phyloP scores from a whole-genome alignment of 2,113 vertebrate species.

The Scopus umbretta region DNA sequence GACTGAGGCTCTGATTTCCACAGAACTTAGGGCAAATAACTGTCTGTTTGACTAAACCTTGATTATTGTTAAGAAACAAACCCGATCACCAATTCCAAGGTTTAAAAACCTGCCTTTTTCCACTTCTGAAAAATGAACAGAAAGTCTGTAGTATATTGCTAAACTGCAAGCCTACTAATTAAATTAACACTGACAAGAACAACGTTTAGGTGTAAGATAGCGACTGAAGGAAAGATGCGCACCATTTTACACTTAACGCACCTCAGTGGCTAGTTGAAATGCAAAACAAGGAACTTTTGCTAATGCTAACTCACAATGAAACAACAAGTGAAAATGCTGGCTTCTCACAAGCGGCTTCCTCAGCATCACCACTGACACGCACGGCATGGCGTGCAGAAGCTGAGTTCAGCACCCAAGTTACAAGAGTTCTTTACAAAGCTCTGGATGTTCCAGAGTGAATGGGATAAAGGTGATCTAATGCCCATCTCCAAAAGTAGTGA shows the following conservation, averaged over 20 bases:
- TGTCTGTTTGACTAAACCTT: background rate
- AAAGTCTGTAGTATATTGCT: background rate
- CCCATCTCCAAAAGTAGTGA: background rate
- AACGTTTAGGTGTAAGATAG: background rate
- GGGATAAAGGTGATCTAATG: background rate
- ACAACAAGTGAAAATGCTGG: background rate
- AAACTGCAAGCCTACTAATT: background rate
- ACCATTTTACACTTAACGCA: rapidly evolving
- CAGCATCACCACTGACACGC: background rate
- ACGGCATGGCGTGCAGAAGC: background rate
- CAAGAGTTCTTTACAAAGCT: background rate
- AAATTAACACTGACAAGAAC: background rate
- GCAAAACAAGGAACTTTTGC: background rate
- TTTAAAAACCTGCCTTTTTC: background rate
- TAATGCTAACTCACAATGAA: background rate
- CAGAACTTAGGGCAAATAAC: background rate
- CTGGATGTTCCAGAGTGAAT: background rate
- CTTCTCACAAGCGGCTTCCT: background rate
- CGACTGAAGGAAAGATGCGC: background rate
- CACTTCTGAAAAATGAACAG: background rate
- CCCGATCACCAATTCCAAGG: background rate
- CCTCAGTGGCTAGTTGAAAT: background rate
- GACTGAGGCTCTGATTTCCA: background rate
- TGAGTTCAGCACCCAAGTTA: background rate
- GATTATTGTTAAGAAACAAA: background rate